These are phyloP conservation scores for Dendroctonus valens DNA, from an alignment of 1,140 invertebrate genomes.

Conservation along the genomic window DNA sequence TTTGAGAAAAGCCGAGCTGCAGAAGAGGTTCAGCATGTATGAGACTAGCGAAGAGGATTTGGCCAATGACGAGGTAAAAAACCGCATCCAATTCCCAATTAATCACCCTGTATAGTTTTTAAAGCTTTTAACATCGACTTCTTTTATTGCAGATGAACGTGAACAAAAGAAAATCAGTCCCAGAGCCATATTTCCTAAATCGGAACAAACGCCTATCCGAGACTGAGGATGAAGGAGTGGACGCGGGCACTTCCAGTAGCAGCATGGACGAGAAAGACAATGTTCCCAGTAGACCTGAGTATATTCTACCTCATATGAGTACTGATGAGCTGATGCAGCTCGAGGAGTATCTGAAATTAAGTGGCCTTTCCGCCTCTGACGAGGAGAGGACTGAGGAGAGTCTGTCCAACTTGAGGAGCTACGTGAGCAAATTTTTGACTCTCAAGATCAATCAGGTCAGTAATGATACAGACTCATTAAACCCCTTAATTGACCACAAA, in stretches of 20 bases:
- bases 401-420: slow-evolving; percentile 66
- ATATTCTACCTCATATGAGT: slow-evolving; percentile 53
- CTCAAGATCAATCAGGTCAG: slow-evolving; percentile 57
- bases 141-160: slow-evolving; percentile 3
- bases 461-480: neutral
- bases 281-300: slow-evolving; percentile 47
- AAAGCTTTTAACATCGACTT: neutral
- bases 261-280: slow-evolving; percentile 50
- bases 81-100: neutral
- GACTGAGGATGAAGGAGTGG: slow-evolving; percentile 59
- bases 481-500: too few relatives aligned
- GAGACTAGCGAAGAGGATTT: slow-evolving; percentile 61
- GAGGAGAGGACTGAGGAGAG: slow-evolving; percentile 65
- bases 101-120: too few relatives aligned
- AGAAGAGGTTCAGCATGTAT: slow-evolving; percentile 78
- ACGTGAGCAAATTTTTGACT: slow-evolving; percentile 63
- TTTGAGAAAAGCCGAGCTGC: slow-evolving; percentile 48
- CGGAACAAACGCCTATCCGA: slow-evolving; percentile 54
- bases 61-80: slow-evolving; percentile 26
- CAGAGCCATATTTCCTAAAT: slow-evolving; percentile 67
- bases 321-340: slow-evolving; percentile 66
- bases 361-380: slow-evolving; percentile 66
- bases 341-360: slow-evolving; percentile 72
- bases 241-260: slow-evolving; percentile 50
- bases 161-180: slow-evolving; percentile 67